A percentile compares a stretch with the other conserved stretches of the same genome.
Conservation (phyloP, 2,888 invertebrate genomes). For the Mythimna pallens region DNA sequence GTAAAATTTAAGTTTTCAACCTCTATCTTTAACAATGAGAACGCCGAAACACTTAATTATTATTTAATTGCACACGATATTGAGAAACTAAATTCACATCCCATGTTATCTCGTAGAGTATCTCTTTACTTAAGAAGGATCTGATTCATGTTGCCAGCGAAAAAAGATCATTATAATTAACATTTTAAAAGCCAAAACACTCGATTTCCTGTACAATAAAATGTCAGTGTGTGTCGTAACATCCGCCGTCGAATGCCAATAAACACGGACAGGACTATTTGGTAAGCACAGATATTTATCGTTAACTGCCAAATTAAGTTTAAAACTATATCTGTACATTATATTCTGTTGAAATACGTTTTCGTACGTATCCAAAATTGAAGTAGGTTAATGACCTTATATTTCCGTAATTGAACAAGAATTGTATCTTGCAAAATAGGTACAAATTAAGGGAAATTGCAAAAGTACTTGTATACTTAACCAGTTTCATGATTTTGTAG, state of each 20-base stretch:
- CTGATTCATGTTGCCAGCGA: constrained; percentile 21
- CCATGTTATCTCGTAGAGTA: constrained; percentile 5
- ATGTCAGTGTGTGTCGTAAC: constrained; percentile 71
- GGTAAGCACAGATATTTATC: constrained; percentile 61
- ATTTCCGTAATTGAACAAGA: constrained; percentile 52
- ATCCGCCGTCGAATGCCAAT: constrained; percentile 69
- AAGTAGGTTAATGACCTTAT: constrained; percentile 62
- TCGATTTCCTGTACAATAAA: constrained; percentile 75
- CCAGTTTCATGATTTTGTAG: background rate
- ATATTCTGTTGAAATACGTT: constrained; percentile 44
- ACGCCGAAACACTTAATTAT: background rate
- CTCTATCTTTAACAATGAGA: constrained; percentile 1
- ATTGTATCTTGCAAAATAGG: constrained; percentile 44
- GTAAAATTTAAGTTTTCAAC: constrained; percentile 8
- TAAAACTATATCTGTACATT: constrained; percentile 40
- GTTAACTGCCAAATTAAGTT: constrained; percentile 47
- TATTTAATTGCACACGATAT: background rate
- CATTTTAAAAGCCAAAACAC: constrained; percentile 61
- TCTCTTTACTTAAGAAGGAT: constrained; percentile 25
- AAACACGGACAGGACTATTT: constrained; percentile 62
- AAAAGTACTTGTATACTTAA: constrained; percentile 22
- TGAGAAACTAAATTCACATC: constrained; percentile 22
- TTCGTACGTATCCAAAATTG: constrained; percentile 41
- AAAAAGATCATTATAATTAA: constrained; percentile 56
- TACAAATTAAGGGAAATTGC: constrained; percentile 41